These are phyloP conservation scores for Chymomyza costata DNA, from an alignment of 1,140 invertebrate species.

Conservation along the genomic window DNA sequence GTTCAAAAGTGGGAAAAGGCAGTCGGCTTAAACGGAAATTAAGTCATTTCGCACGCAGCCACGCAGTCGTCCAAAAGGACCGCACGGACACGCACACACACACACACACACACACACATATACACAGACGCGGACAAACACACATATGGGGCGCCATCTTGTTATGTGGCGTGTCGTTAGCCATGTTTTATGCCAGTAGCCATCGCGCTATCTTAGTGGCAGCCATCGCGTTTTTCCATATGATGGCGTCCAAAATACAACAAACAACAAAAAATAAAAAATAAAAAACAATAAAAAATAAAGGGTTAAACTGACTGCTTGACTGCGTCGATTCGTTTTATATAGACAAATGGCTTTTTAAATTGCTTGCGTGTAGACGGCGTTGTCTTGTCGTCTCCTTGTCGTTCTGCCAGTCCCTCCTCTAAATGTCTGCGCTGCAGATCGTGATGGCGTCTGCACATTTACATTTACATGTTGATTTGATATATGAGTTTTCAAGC, in stretches of 20 bases:
- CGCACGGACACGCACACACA: too few species aligned
- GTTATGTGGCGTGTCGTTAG: slow-evolving; percentile 44
- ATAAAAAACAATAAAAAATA: neutral
- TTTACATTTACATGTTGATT: slow-evolving; percentile 64
- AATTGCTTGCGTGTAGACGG: slow-evolving; percentile 59
- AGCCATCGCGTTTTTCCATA: slow-evolving; percentile 9
- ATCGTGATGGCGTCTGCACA: slow-evolving; percentile 16
- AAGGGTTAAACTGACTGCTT: too few species aligned
- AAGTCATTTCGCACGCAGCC: slow-evolving; percentile 62
- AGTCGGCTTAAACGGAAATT: slow-evolving; percentile 49
- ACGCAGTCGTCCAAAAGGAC: slow-evolving; percentile 1
- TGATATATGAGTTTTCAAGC: slow-evolving; percentile 60
- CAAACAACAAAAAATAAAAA: slow-evolving; percentile 3
- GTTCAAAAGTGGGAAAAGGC: slow-evolving; percentile 3
- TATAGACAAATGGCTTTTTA: slow-evolving; percentile 62
- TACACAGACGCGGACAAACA: neutral
- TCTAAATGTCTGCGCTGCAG: neutral
- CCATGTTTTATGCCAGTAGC: slow-evolving; percentile 35
- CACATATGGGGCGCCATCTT: slow-evolving; percentile 26
- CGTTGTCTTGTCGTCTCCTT: slow-evolving; percentile 35
- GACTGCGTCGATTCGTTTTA: slow-evolving; percentile 29
- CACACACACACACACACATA: too few species aligned
- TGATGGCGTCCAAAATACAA: slow-evolving; percentile 24
- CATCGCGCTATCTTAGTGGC: slow-evolving; percentile 25
- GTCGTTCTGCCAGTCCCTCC: slow-evolving; percentile 3